These are phyloP conservation scores for Drosophila suboccidentalis DNA, from an alignment of 2,888 invertebrate genomes.

Conservation along the genomic window DNA sequence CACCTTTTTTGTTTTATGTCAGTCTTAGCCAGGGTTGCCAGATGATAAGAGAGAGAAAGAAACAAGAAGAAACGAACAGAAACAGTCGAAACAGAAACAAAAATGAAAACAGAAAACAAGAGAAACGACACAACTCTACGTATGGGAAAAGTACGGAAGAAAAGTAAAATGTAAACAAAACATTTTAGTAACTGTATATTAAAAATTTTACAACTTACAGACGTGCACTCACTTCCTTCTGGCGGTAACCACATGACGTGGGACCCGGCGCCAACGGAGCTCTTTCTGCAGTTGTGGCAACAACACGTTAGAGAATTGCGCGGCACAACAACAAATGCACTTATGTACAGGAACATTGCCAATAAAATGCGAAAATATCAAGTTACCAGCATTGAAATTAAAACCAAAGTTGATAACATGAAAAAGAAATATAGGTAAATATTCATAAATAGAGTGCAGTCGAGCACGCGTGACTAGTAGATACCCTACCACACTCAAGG, in stretches of 20 bases:
- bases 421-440: slow-evolving; percentile 51
- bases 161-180: slow-evolving; percentile 20
- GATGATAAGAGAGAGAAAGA: no score
- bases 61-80: no score
- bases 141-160: slow-evolving; percentile 6
- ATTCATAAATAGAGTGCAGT: no score
- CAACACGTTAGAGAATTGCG: slow-evolving; percentile 26
- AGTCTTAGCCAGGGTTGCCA: no score
- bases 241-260: slow-evolving; percentile 27
- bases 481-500: not conserved
- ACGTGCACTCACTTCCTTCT: not conserved
- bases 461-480: not conserved
- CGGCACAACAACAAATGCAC: slow-evolving; percentile 19
- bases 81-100: no score
- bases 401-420: slow-evolving; percentile 65
- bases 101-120: no score
- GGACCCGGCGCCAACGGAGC: slow-evolving; percentile 25
- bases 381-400: slow-evolving; percentile 42
- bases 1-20: no score
- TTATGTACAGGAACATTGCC: slow-evolving; percentile 43
- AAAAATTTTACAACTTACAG: not conserved
- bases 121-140: no score
- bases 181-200: not conserved
- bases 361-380: slow-evolving; percentile 41
- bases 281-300: slow-evolving; percentile 52